Evolutionary conservation across 2,888 invertebrate species (phyloP).

Genomic region (Diploptera punctata): DNA sequence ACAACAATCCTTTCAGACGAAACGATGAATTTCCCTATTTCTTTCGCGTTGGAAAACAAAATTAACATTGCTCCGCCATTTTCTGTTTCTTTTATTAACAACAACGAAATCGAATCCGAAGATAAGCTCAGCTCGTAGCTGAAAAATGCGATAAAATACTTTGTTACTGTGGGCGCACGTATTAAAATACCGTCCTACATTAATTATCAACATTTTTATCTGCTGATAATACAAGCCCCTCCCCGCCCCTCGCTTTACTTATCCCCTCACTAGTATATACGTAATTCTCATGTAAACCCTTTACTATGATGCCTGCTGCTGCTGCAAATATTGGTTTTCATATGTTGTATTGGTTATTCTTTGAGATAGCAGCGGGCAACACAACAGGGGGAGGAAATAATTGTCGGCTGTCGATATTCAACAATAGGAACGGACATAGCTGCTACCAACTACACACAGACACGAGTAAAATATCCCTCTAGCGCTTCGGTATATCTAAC

Average conservation of each 20-base stretch:
- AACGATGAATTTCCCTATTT: constrained; percentile 5
- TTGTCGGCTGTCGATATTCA: constrained; percentile 24
- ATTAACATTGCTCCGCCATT: not conserved
- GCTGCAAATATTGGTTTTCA: constrained; percentile 33
- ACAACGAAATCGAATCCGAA: constrained; percentile 14
- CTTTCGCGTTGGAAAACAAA: constrained; percentile 1
- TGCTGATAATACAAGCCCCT: constrained; percentile 5
- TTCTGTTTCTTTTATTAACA: constrained; percentile 8
- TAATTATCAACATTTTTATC: constrained; percentile 27
- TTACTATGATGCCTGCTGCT: not conserved
- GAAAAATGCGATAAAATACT: constrained; percentile 26
- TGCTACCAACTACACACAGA: no score
- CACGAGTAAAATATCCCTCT: no score
- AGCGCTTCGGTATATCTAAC: no score
- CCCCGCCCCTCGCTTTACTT: not conserved
- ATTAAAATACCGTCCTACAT: constrained; percentile 26
- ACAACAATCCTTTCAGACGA: not conserved
- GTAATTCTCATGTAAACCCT: not conserved
- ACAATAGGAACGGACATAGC: constrained; percentile 9
- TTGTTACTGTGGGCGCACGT: not conserved
- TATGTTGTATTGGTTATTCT: constrained; percentile 35
- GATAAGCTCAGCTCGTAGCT: not conserved
- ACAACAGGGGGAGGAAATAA: constrained; percentile 3
- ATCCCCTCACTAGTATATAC: not conserved
- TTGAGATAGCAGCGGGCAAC: not conserved